Evolutionary conservation across 2,113 vertebrate species (phyloP), one percentile per base, ranked within the genome.

Genomic region (Cyprinodon brontotheroides): DNA sequence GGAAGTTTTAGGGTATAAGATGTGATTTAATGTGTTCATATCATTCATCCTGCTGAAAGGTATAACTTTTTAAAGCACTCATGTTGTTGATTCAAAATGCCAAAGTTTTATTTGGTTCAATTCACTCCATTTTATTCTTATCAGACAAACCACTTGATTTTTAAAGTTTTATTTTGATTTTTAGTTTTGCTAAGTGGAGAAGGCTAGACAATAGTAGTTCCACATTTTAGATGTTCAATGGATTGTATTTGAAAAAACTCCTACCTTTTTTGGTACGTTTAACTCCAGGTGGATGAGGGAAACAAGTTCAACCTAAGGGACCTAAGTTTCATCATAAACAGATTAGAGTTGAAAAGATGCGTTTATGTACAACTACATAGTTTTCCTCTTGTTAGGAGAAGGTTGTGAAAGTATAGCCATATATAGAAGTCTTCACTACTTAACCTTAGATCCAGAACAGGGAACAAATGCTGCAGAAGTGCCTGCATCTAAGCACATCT

Each of bases 1-100:
- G 47, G 80, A 76, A 75, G 71, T 85, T 85, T 89, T 40, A 83
- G 17, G 67, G 47, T 53, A 67, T 15, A 70, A 70, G 71, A 62
- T 68, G 39, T 20, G 64, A 81, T 63, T 74, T 37, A 41, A 61
- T 61, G 37, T 48, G 68, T 73, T 50, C 70, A 4, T 63, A 57
- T 22, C 43, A 82, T 75, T 65, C 50, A 50, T 75, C 71, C 68
- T 38, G 22, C 3, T 14, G 45, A 48, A 20, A 20, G 50, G 8
- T 57, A 8, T n/a, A 15, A 57, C 50, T 57, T 57, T n/a, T 9
- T 8, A 57, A 57, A 57, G 50, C n/a, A 2, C 7, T 57, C 17
- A 36, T 50, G 65, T 8, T 50, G 4, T 12, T 45, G 22, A 13
- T 64, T 15, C 17, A 12, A 22, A 41, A 45, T 12, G 11, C 17